These are phyloP conservation scores for Colossoma macropomum DNA, from an alignment of 2,113 vertebrate species.

Conservation along the genomic window DNA sequence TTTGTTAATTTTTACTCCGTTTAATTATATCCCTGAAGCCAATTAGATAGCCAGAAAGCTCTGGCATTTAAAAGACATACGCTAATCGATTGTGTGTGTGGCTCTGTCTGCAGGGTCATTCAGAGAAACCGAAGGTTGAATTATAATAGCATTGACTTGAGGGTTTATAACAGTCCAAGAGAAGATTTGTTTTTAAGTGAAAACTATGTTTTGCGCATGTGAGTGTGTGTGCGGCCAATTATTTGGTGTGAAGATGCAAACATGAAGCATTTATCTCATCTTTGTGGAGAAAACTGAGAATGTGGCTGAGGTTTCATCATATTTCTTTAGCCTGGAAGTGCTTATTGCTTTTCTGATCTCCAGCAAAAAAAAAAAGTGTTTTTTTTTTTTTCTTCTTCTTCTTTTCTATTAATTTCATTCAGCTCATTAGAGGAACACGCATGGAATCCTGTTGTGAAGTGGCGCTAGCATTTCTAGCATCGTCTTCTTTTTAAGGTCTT, in stretches of 20 bases:
- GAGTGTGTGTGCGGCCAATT: too few relatives aligned
- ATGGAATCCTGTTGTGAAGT: not conserved
- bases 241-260: not conserved
- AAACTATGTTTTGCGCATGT: not conserved
- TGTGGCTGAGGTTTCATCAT: not conserved
- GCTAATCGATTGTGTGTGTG: constrained; percentile 24
- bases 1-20: constrained; percentile 23
- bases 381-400: too few relatives aligned
- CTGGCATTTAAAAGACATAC: constrained; percentile 49
- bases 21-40: constrained; percentile 38
- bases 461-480: not conserved
- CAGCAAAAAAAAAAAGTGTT: too few relatives aligned
- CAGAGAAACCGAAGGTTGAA: not conserved
- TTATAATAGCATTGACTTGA: not conserved
- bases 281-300: too few relatives aligned
- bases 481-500: not conserved
- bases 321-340: not conserved
- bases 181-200: not conserved
- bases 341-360: not conserved
- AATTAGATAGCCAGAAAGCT: constrained; percentile 5
- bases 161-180: not conserved
- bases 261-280: not conserved
- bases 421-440: not conserved
- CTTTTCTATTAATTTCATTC: not conserved
- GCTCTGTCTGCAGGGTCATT: not conserved